These are phyloP conservation scores for Nyctalus aviator DNA, from an alignment of 2,797 vertebrate species.

Conservation along the genomic window DNA sequence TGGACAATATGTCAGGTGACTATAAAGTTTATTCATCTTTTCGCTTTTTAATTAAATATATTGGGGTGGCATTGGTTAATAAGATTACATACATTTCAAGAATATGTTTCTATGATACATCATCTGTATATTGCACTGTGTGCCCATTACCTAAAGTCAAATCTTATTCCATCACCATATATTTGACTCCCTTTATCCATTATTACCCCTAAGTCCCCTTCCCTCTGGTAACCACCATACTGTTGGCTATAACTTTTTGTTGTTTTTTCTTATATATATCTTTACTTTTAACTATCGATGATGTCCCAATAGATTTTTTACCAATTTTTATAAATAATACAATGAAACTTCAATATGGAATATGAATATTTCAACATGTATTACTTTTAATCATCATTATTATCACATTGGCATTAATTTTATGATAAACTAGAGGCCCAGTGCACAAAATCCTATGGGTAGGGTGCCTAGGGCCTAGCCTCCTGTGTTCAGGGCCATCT, in stretches of 20 bases:
- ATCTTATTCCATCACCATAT: neutral
- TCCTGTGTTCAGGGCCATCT: too few species aligned
- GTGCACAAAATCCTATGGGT: too few species aligned
- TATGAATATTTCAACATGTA: neutral
- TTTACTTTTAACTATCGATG: conserved; percentile 2
- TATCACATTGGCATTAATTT: neutral
- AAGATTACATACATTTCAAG: neutral
- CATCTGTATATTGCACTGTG: neutral
- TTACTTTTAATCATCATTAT: neutral
- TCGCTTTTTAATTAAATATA: neutral
- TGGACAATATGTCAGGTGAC: conserved; percentile 13
- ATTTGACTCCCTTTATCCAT: neutral
- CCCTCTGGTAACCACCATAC: neutral
- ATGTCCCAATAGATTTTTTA: neutral
- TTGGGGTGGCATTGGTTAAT: neutral
- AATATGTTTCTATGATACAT: neutral
- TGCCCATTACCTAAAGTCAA: neutral
- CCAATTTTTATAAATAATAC: conserved; percentile 21
- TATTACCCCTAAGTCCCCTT: neutral
- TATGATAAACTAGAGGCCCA: neutral
- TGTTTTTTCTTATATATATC: neutral
- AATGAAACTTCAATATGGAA: neutral
- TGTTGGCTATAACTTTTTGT: neutral
- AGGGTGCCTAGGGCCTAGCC: too few species aligned
- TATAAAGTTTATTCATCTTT: neutral